Evolutionary conservation across 2,113 vertebrate genomes (phyloP), one percentile per base, ranked within the genome.

Genomic region (Nothoprocta pentlandii): DNA sequence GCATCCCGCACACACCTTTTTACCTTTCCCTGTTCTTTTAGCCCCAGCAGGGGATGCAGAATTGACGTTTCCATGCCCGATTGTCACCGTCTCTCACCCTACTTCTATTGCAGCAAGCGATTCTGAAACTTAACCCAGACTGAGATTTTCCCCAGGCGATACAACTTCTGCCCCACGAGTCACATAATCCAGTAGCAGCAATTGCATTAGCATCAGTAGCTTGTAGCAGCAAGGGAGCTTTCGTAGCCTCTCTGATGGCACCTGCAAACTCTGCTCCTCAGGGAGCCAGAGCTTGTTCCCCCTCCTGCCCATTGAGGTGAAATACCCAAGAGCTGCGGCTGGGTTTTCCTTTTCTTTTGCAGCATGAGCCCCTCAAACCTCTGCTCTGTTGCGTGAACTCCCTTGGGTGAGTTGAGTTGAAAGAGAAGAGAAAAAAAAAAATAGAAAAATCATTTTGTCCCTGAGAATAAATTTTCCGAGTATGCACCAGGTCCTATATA

Each of bases 151-250:
- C 74, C 3, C 51, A 89, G n/a, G 34, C 16, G 76, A 56, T 36
- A 47, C 3, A 75, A 71, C 93, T 96, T 93, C 80, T 91, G 71
- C 82, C 56, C 0, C 0, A 58, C 78, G 91, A 88, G 91, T n/a
- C 54, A 73, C 74, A 41, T 86, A 77, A 92, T 42, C 42, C 63
- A 77, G 88, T 32, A 89, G 70, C 67, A 86, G 76, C 91, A 75
- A 74, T 81, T 54, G 69, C 16, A 23, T 94, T 93, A 74, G 90
- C 92, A 93, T 93, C 28, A 91, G 92, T 85, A 95, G 46, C 56
- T 87, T 79, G 77, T 91, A 22, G 49, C 49, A 49, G 22, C 49
- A 5, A 49, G 49, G 21, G 49, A 49, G 82, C 86, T 96, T 92
- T 87, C 41, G 12, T 89, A 87, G 56, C 82, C 82, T 91, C 53